Evolutionary conservation across 2,113 vertebrate species (phyloP).

Genomic region (Catagonus wagneri): DNA sequence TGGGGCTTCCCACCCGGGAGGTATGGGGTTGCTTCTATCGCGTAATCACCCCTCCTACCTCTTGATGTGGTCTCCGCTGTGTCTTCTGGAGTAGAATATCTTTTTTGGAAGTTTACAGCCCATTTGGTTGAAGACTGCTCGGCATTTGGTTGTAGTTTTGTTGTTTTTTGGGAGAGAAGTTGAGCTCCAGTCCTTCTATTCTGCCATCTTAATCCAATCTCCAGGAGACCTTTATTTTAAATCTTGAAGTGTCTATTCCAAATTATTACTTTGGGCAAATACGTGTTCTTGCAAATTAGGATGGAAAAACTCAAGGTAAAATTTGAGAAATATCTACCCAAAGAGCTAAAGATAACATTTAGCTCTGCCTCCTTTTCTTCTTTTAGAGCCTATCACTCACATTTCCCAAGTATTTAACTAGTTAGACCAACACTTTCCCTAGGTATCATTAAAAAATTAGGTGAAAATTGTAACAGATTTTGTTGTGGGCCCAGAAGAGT

Average conservation of each 20-base stretch:
- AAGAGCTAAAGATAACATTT: slow-evolving; percentile 11
- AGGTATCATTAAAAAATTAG: not conserved
- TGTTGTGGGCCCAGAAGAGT: not conserved
- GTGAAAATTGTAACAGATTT: not conserved
- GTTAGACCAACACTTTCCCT: not conserved
- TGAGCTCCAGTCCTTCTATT: too few species aligned
- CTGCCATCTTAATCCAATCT: too few species aligned
- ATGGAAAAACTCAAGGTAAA: not conserved
- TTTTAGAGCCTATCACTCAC: not conserved
- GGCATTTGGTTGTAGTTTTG: too few species aligned
- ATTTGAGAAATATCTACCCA: not conserved
- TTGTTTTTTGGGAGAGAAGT: too few species aligned
- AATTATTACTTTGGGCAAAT: not conserved
- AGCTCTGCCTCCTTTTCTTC: not conserved
- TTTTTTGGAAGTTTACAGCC: too few species aligned
- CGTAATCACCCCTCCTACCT: too few species aligned
- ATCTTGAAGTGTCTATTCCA: not conserved
- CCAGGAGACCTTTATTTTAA: slow-evolving; percentile 36
- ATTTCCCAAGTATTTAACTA: not conserved
- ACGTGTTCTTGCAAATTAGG: slow-evolving; percentile 16
- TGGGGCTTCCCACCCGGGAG: too few species aligned
- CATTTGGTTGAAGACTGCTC: too few species aligned
- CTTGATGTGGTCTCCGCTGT: too few species aligned
- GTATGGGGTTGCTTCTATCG: too few species aligned
- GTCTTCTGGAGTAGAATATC: too few species aligned